Percentiles rank a stretch among this genome's conserved stretches.
Conservation (phyloP, 2,113 vertebrate genomes). For the Percopsis transmontana region DNA sequence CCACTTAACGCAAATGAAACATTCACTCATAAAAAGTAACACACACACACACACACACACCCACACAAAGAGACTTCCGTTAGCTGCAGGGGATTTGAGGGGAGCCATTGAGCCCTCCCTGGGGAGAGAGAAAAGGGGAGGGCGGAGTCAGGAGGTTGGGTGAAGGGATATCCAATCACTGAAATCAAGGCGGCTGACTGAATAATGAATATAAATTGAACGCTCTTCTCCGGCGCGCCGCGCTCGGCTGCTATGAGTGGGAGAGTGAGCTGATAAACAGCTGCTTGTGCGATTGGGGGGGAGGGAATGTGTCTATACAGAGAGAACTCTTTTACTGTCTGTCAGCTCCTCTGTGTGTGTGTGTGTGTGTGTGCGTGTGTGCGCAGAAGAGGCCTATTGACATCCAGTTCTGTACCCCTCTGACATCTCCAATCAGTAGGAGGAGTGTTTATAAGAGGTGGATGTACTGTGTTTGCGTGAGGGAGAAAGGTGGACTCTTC, state of each 20-base stretch:
- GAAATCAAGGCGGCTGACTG: constrained; percentile 79
- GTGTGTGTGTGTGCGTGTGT: constrained; percentile 14
- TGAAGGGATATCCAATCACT: constrained; percentile 75
- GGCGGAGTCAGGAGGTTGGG: constrained; percentile 36
- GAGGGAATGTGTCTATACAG: constrained; percentile 54
- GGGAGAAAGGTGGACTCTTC: too few species aligned
- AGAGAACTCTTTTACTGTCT: constrained; percentile 33
- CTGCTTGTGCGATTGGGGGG: constrained; percentile 53
- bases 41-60: constrained; percentile 4
- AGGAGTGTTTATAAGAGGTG: constrained; percentile 49
- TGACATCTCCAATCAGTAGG: constrained; percentile 70
- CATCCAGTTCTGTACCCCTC: constrained; percentile 61
- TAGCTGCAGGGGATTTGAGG: constrained; percentile 41
- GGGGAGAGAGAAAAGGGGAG: constrained; percentile 33
- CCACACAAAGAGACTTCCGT: constrained; percentile 8
- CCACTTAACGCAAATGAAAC: constrained; percentile 56
- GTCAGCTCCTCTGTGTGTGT: constrained; percentile 1
- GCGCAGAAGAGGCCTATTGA: constrained; percentile 61
- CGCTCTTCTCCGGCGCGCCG: constrained; percentile 60
- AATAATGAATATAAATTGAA: constrained; percentile 84
- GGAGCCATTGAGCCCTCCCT: constrained; percentile 51
- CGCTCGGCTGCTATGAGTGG: constrained; percentile 33
- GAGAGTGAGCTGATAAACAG: constrained; percentile 53
- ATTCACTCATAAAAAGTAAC: constrained; percentile 17
- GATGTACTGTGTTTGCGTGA: constrained; percentile 28